Evolutionary conservation across 2,797 vertebrate species (phyloP), one percentile per base, ranked within the genome.

Genomic region (Sebastes glaucus): DNA sequence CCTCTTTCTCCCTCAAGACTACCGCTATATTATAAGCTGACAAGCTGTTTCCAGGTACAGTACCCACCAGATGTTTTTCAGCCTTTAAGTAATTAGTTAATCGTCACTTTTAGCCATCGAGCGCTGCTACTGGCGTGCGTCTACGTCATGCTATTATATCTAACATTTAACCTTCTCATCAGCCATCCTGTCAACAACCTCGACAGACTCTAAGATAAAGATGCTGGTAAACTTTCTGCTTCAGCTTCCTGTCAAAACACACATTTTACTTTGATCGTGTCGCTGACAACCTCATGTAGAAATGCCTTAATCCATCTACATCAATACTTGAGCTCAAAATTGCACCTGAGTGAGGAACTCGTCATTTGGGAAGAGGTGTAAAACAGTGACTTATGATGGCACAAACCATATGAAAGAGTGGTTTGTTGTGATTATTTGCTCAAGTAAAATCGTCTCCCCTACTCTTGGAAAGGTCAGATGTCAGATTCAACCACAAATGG

Each of bases 231-330:
- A 82, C 81, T 66, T 60, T 42, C 30, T 6, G 10, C 60, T 78
- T 81, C 27, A 71, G 61, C 63, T 35, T 67, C 68, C 87, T 87
- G 80, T 88, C 89, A 83, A 81, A 87, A 84, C 85, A 72, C 71
- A 69, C 46, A 61, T 78, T 86, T 74, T 27, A 78, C 87, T 91
- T 89, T 91, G 62, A 88, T 90, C 52, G 3, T 38, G 73, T 62
- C 46, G 23, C 53, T 90, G 85, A 91, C 88, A 82, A 63, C 59
- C 32, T 87, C 35, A 5, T 78, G 84, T 49, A 66, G 46, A 88
- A 80, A 68, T 22, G 23, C 65, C 78, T 86, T 88, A 9, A 76
- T 89, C 69, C n/a, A 60, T 79, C 30, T 52, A 49, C 6, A 22
- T 75, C 56, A 71, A 57, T 18, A 30, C 52, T 65, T 68, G 11